Conservation (phyloP, 92 coral and sea anemone genomes). For the Meandrina meandrites region DNA sequence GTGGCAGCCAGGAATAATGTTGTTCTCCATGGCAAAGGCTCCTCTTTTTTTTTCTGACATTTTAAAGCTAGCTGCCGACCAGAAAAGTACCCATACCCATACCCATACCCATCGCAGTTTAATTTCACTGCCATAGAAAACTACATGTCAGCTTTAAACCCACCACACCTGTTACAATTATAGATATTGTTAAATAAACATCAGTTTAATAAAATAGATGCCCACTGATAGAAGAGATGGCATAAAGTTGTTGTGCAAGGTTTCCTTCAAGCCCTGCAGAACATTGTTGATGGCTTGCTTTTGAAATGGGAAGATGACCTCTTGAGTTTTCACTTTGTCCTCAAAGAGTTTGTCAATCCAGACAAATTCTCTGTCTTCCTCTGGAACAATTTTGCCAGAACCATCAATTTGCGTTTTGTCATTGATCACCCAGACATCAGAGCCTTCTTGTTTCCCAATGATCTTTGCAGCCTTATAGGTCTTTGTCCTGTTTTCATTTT, state of each 20-base stretch:
- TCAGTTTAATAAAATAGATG: no score
- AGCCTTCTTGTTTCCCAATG: not conserved
- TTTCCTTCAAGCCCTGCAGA: not conserved
- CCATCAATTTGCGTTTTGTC: not conserved
- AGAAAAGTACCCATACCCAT: no score
- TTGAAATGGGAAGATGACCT: not conserved
- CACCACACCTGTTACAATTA: no score
- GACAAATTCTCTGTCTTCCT: not conserved
- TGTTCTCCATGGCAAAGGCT: no score
- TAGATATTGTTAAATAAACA: no score
- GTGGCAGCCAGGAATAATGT: no score
- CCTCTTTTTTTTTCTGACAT: no score
- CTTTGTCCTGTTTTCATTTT: not conserved
- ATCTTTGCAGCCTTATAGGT: not conserved
- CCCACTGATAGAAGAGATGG: not conserved
- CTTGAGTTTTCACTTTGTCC: not conserved
- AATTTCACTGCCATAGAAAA: no score
- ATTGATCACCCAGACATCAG: not conserved
- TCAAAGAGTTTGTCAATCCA: constrained; percentile 3
- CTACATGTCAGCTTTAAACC: no score
- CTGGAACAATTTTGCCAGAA: not conserved
- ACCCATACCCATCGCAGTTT: no score
- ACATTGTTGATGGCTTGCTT: not conserved
- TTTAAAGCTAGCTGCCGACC: no score
- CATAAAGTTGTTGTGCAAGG: not conserved